Conservation (phyloP, 1,140 invertebrate genomes). For the Chymomyza costata region DNA sequence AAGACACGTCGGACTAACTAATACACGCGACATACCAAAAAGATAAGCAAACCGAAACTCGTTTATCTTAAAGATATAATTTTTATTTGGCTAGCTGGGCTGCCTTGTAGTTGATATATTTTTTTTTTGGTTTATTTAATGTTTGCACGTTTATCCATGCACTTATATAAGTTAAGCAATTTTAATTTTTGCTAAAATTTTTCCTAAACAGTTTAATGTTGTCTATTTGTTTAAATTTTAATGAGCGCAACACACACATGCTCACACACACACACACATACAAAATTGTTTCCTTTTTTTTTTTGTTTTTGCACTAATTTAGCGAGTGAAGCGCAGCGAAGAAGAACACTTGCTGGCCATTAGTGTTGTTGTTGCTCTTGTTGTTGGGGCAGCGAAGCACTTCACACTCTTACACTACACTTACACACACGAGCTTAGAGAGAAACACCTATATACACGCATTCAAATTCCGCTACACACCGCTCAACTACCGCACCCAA, state of each 20-base stretch:
- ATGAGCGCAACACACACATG: conserved; percentile 7
- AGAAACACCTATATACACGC: conserved; percentile 9
- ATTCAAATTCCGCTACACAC: conserved; percentile 53
- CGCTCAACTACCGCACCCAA: conserved; percentile 26
- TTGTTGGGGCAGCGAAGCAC: conserved; percentile 27
- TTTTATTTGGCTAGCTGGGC: conserved; percentile 16
- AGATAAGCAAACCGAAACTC: conserved; percentile 37
- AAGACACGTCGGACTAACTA: conserved; percentile 11
- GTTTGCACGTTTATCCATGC: conserved; percentile 29
- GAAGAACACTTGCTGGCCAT: conserved; percentile 31
- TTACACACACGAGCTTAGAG: conserved; percentile 1
- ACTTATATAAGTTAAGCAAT: conserved; percentile 39
- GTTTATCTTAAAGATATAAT: conserved; percentile 47
- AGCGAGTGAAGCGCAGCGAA: conserved; percentile 31
- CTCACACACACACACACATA: too few relatives aligned
- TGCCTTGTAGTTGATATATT: conserved; percentile 9
- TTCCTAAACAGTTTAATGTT: too few relatives aligned
- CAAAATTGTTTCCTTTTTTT: conserved; percentile 26
- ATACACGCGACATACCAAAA: conserved; percentile 13
- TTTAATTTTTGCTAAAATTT: background rate
- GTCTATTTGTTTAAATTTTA: conserved; percentile 16
- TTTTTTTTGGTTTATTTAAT: conserved; percentile 7
- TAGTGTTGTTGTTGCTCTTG: conserved; percentile 41
- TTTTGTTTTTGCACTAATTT: conserved; percentile 40
- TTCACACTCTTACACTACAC: conserved; percentile 14